A percentile compares a stretch with the other conserved stretches of the same genome.
Conservation (phyloP, 2,888 invertebrate genomes). For the Melieria crassipennis region DNA sequence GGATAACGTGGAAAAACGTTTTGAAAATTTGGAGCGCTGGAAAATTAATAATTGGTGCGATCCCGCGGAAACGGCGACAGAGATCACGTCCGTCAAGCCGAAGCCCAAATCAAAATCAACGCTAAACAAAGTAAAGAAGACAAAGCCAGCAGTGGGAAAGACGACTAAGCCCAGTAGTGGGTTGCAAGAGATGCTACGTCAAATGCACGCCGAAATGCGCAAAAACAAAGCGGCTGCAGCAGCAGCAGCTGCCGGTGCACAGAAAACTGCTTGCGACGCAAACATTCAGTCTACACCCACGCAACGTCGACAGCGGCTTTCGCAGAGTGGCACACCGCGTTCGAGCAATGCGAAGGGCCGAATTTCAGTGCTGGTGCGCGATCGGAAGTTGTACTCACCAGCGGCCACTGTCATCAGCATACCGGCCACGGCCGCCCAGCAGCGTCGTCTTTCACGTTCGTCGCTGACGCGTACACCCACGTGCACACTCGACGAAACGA, state of each 20-base stretch:
- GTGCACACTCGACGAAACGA: not conserved
- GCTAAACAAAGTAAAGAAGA: slow-evolving; percentile 40
- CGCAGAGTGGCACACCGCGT: slow-evolving; percentile 18
- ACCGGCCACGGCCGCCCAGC: slow-evolving; percentile 21
- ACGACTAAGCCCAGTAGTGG: slow-evolving; percentile 48
- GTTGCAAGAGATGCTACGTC: slow-evolving; percentile 51
- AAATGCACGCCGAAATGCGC: slow-evolving; percentile 49
- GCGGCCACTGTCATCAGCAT: slow-evolving; percentile 45
- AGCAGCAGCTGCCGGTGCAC: not conserved
- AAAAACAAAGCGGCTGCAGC: slow-evolving; percentile 42
- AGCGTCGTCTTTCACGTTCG: slow-evolving; percentile 16
- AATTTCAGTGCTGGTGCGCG: slow-evolving; percentile 41
- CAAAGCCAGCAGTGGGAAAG: slow-evolving; percentile 35
- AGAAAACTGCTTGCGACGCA: slow-evolving; percentile 11
- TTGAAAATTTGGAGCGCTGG: slow-evolving; percentile 56
- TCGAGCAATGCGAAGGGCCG: slow-evolving; percentile 38
- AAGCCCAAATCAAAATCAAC: slow-evolving; percentile 43
- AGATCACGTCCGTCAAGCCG: slow-evolving; percentile 14
- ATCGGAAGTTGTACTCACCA: slow-evolving; percentile 46
- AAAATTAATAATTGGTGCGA: slow-evolving; percentile 59
- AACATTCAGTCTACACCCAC: slow-evolving; percentile 41
- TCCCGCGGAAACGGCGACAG: slow-evolving; percentile 50
- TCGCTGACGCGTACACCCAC: not conserved
- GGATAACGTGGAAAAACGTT: slow-evolving; percentile 62
- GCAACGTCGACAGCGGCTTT: slow-evolving; percentile 33